These are phyloP conservation scores for Sclerodermus sp. DNA, from an alignment of 2,888 invertebrate genomes.

Conservation along the genomic window DNA sequence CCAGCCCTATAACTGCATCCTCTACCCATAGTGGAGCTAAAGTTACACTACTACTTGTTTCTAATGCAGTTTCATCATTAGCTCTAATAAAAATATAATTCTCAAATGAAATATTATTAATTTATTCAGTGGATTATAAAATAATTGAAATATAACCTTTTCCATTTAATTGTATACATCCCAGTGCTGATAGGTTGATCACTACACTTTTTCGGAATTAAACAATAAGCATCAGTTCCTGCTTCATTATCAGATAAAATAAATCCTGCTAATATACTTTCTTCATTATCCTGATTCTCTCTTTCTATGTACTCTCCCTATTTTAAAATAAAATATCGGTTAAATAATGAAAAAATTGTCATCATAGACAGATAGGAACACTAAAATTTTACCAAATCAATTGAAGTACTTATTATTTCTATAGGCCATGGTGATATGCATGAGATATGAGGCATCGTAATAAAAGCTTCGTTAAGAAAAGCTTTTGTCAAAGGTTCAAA, in stretches of 20 bases:
- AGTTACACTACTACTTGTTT: conserved; percentile 62
- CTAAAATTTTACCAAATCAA: conserved; percentile 63
- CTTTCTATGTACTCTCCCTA: conserved; percentile 47
- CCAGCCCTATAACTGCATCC: conserved; percentile 65
- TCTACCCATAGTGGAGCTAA: conserved; percentile 64
- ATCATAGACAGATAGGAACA: not conserved
- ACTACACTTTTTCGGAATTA: conserved; percentile 53
- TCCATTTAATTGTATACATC: conserved; percentile 63
- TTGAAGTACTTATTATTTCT: conserved; percentile 65
- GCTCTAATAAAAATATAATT: conserved; percentile 30
- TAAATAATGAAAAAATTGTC: not conserved
- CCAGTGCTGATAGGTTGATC: conserved; percentile 61
- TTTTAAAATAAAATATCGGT: not conserved
- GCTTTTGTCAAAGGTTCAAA: conserved; percentile 69
- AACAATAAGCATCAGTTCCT: conserved; percentile 61
- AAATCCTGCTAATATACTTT: conserved; percentile 50
- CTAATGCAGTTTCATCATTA: conserved; percentile 38
- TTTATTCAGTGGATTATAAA: not conserved
- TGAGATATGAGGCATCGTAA: conserved; percentile 70
- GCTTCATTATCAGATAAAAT: conserved; percentile 59
- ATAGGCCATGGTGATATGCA: conserved; percentile 74
- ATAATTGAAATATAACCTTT: conserved; percentile 57
- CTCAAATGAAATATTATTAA: not conserved
- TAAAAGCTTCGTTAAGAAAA: conserved; percentile 69
- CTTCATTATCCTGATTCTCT: conserved; percentile 31